Percentiles rank a stretch among this genome's conserved stretches.
Evolutionary conservation across 2,113 vertebrate genomes (phyloP).

Genomic region (Piliocolobus tephrosceles): DNA sequence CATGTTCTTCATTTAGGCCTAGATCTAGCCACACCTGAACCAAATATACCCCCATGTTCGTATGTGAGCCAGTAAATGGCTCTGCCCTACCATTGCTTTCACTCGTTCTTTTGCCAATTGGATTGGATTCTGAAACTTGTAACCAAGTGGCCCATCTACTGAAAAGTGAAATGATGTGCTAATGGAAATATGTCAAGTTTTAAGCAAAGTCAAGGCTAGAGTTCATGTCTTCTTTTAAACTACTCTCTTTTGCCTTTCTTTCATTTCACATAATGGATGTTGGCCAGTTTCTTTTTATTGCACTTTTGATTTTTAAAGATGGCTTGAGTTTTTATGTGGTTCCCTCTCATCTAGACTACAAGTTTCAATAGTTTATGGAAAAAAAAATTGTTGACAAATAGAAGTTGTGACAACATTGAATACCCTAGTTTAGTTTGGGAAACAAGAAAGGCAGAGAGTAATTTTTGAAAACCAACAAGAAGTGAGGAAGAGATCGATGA

Average conservation of each 20-base stretch:
- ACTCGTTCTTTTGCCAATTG: background rate
- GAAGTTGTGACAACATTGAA: background rate
- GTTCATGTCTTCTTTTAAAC: background rate
- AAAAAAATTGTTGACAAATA: background rate
- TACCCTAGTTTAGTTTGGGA: background rate
- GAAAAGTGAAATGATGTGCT: background rate
- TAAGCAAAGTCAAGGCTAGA: background rate
- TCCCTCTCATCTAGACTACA: constrained; percentile 12
- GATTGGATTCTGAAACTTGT: background rate
- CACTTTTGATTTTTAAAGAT: constrained; percentile 16
- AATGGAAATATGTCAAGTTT: background rate
- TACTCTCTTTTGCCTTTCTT: background rate
- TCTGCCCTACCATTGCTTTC: background rate
- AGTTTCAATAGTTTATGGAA: background rate
- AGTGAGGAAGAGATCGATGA: constrained; percentile 30
- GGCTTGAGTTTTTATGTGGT: background rate
- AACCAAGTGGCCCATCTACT: background rate
- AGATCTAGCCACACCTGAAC: background rate
- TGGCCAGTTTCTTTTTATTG: background rate
- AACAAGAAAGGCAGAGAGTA: background rate
- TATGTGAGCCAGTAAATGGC: background rate
- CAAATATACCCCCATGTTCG: background rate
- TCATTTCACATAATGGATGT: background rate
- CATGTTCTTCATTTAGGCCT: background rate
- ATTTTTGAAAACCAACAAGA: constrained; percentile 23